Evolutionary conservation across 2,113 vertebrate species (phyloP).

Genomic region (Triplophysa siluroides): DNA sequence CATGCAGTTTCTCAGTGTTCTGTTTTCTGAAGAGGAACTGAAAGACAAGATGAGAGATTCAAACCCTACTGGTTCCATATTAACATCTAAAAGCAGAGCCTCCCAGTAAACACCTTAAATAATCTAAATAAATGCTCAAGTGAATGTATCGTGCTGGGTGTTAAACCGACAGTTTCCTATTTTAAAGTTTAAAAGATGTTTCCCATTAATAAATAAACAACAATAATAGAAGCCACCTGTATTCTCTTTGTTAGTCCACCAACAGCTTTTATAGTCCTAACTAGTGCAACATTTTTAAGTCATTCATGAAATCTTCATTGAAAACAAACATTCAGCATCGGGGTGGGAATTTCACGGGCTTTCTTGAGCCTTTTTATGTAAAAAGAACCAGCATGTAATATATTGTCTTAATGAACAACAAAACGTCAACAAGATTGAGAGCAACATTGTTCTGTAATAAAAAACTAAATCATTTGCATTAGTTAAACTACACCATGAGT

Average conservation of each 20-base stretch:
- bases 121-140: not conserved
- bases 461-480: too few relatives aligned
- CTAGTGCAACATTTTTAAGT: not conserved
- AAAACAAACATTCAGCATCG: conserved; percentile 16
- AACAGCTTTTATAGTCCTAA: not conserved
- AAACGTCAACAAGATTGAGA: too few relatives aligned
- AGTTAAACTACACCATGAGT: too few relatives aligned
- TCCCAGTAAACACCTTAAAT: conserved; percentile 18
- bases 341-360: not conserved
- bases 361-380: not conserved
- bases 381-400: not conserved
- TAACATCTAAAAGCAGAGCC: not conserved
- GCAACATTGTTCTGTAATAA: too few relatives aligned
- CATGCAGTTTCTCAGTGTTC: conserved; percentile 47
- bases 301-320: conserved; percentile 15
- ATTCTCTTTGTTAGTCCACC: not conserved
- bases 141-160: not conserved
- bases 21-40: conserved; percentile 51
- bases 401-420: too few relatives aligned
- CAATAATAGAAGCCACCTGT: not conserved
- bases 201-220: not conserved
- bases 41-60: conserved; percentile 15
- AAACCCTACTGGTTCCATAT: not conserved
- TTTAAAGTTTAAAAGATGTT: not conserved
- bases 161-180: not conserved